Evolutionary conservation across 2,888 invertebrate genomes (phyloP).

Genomic region (Nasonovia ribisnigri): DNA sequence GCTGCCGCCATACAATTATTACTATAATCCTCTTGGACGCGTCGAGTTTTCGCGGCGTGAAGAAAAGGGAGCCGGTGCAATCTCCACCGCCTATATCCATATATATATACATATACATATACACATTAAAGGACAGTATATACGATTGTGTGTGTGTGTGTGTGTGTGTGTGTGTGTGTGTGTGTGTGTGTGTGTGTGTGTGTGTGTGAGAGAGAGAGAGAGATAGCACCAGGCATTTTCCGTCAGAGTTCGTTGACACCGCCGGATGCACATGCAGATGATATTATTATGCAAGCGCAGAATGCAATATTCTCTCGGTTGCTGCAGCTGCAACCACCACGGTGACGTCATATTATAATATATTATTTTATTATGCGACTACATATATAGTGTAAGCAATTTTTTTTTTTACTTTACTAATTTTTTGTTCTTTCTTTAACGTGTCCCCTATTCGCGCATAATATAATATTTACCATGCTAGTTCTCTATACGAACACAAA

Average conservation of each 20-base stretch:
- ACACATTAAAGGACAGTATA: background rate
- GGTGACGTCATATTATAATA: constrained; percentile 40
- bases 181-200: background rate
- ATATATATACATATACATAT: background rate
- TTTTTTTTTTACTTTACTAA: constrained; percentile 16
- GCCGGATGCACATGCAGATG: constrained; percentile 56
- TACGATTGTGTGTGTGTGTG: background rate
- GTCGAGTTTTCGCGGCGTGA: background rate
- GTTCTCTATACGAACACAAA: background rate
- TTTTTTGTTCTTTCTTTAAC: constrained; percentile 27
- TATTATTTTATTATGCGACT: constrained; percentile 5
- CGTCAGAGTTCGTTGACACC: constrained; percentile 50
- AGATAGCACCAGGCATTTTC: background rate
- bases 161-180: background rate
- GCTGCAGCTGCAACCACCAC: constrained; percentile 35
- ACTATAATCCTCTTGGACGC: background rate
- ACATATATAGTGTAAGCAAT: background rate
- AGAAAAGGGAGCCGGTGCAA: constrained; percentile 23
- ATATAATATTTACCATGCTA: background rate
- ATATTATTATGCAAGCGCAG: constrained; percentile 33
- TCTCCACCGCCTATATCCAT: background rate
- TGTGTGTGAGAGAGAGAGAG: too few relatives aligned
- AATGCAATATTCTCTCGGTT: constrained; percentile 41
- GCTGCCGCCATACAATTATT: background rate
- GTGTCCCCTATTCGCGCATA: background rate